Conservation (phyloP, 1,140 invertebrate genomes). For the Antheraea pernyi region DNA sequence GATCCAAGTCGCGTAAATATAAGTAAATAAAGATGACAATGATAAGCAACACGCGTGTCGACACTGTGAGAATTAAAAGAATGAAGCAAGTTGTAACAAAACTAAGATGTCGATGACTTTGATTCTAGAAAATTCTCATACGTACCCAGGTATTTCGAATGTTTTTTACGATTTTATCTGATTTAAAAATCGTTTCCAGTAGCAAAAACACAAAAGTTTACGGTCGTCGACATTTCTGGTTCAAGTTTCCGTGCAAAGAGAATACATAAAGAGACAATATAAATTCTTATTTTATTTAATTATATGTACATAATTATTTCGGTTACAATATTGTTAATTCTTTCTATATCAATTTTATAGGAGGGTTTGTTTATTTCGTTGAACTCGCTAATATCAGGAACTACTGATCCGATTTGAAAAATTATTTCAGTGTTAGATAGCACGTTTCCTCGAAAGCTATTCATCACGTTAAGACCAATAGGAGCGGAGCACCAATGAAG, state of each 20-base stretch:
- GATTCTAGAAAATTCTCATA: constrained; percentile 9
- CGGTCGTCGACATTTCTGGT: constrained; percentile 7
- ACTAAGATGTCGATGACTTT: constrained; percentile 1
- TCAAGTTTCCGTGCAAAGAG: constrained; percentile 6
- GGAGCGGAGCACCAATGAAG: too few species aligned
- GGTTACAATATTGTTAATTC: too few species aligned
- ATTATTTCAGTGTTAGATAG: too few species aligned
- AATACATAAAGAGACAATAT: constrained; percentile 7
- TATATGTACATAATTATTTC: too few species aligned
- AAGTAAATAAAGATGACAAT: neutral
- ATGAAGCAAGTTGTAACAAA: neutral
- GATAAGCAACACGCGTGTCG: neutral
- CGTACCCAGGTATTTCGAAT: neutral
- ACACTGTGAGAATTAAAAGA: neutral
- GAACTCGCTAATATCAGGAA: too few species aligned
- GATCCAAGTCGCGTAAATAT: neutral
- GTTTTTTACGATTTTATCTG: constrained; percentile 10
- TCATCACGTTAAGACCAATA: too few species aligned
- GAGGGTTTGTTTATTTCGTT: too few species aligned
- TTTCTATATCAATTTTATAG: too few species aligned
- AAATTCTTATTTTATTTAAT: too few species aligned
- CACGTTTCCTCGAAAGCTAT: too few species aligned
- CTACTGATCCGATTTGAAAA: too few species aligned
- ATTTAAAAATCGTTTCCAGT: constrained; percentile 10
- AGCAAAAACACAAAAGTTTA: neutral